These are phyloP conservation scores for Amphiprion ocellaris DNA, from an alignment of 2,113 vertebrate genomes.

Conservation along the genomic window DNA sequence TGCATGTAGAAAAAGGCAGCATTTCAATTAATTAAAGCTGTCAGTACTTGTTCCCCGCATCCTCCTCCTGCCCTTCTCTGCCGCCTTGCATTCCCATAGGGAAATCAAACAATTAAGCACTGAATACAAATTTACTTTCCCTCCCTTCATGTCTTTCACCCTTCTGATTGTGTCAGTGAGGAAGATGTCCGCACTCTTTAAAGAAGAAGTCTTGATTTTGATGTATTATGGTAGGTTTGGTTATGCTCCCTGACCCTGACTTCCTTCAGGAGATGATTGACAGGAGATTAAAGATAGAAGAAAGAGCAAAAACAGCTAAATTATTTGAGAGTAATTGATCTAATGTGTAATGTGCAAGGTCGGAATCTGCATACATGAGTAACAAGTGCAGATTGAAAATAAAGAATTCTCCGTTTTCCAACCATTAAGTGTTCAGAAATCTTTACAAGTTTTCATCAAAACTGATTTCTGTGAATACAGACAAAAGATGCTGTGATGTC, in stretches of 20 bases:
- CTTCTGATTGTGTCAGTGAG: constrained; percentile 34
- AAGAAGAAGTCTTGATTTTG: constrained; percentile 23
- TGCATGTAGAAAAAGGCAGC: constrained; percentile 42
- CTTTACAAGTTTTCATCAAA: constrained; percentile 10
- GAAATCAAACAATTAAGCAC: constrained; percentile 72
- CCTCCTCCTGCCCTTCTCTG: constrained; percentile 26
- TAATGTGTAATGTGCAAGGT: neutral
- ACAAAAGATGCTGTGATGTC: constrained; percentile 20
- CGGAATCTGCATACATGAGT: constrained; percentile 12
- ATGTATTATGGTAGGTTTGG: constrained; percentile 33
- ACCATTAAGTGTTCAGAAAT: neutral
- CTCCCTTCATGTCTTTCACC: constrained; percentile 40
- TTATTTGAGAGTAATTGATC: constrained; percentile 34
- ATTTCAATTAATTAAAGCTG: constrained; percentile 76
- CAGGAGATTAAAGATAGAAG: constrained; percentile 15
- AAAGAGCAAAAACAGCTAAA: constrained; percentile 17
- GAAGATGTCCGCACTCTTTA: constrained; percentile 35
- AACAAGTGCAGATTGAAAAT: constrained; percentile 20
- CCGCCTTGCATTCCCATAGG: constrained; percentile 28
- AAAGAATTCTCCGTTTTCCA: neutral
- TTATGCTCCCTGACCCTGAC: constrained; percentile 11
- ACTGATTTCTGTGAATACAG: neutral
- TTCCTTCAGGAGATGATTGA: constrained; percentile 35
- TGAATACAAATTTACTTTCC: constrained; percentile 66
- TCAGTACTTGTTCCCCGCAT: constrained; percentile 37